Evolutionary conservation across 2,113 vertebrate genomes (phyloP), one percentile per base, ranked within the genome.

Genomic region (Indri indri): DNA sequence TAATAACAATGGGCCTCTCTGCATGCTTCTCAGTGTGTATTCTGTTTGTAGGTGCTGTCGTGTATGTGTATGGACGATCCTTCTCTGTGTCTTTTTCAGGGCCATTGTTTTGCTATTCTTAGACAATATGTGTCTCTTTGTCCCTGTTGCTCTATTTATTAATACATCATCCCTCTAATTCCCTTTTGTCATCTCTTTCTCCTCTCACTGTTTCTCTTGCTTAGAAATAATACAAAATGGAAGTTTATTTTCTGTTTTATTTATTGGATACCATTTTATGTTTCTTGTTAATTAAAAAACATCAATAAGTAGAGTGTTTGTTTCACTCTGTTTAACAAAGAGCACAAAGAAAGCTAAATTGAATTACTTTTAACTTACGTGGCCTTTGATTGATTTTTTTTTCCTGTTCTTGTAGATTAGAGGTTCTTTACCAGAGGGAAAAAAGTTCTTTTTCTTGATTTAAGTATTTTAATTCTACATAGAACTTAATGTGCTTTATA

Each of bases 291-390:
- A 95, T 88, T 81, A 13, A 45, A 90, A 84, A 87, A 90, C 61
- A 73, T 94, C 95, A 96, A 12, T 76, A 79, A 82, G 34, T 47
- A 90, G 45, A 91, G 68, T 82, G 30, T 54, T 77, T 94, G 6
- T 96, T 92, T 91, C 73, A 86, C 54, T 96, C 37, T 80, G 10
- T 91, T 88, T 96, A 90, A 65, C 59, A 93, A 83, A 91, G 85
- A 95, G 34, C 85, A 87, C 80, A 92, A 86, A 57, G 40, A 90
- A 88, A 90, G 20, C 34, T 91, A 85, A 95, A 86, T 50, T 76
- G 66, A 71, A 81, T 96, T 91, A 81, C 37, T 93, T 96, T 85
- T 40, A 88, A 80, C 23, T 94, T 91, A 65, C 76, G 30, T 77
- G 34, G 9, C 12, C 45, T 94, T 96, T 37, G 30, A 1, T 92